Evolutionary conservation across 2,113 vertebrate genomes (phyloP).

Genomic region (Sterrhoptilus dennistouni): DNA sequence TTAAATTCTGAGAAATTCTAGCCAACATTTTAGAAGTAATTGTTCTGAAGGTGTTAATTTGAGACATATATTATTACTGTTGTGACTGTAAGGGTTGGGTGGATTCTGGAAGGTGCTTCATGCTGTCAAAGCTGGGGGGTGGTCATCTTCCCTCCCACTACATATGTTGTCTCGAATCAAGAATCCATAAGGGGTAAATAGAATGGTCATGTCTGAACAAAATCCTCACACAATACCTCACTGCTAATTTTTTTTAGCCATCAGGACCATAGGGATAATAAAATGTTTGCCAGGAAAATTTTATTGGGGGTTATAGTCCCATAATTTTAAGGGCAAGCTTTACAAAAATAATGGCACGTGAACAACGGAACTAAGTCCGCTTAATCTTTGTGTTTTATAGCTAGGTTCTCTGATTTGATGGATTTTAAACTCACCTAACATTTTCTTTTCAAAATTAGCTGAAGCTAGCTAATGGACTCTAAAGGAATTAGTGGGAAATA

Average conservation of each 20-base stretch:
- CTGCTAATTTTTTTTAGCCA: not conserved
- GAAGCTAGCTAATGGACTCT: not conserved
- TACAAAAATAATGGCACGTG: not conserved
- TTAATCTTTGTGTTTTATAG: not conserved
- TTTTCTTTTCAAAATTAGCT: not conserved
- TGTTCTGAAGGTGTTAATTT: not conserved
- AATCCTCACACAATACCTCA: not conserved
- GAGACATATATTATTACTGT: not conserved
- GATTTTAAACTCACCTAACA: not conserved
- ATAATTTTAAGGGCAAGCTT: not conserved
- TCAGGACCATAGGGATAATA: not conserved
- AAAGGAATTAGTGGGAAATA: not conserved
- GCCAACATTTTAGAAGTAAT: not conserved
- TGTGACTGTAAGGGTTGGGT: not conserved
- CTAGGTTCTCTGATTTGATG: not conserved
- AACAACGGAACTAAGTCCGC: not conserved
- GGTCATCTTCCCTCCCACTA: not conserved
- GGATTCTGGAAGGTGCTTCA: not conserved
- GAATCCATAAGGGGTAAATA: not conserved
- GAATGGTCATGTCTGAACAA: not conserved
- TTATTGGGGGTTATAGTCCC: not conserved
- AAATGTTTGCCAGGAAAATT: not conserved
- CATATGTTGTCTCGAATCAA: not conserved
- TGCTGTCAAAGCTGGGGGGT: not conserved
- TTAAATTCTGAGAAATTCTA: not conserved